Conservation (phyloP, 92 coral and sea anemone genomes). For the Nematostella vectensis region DNA sequence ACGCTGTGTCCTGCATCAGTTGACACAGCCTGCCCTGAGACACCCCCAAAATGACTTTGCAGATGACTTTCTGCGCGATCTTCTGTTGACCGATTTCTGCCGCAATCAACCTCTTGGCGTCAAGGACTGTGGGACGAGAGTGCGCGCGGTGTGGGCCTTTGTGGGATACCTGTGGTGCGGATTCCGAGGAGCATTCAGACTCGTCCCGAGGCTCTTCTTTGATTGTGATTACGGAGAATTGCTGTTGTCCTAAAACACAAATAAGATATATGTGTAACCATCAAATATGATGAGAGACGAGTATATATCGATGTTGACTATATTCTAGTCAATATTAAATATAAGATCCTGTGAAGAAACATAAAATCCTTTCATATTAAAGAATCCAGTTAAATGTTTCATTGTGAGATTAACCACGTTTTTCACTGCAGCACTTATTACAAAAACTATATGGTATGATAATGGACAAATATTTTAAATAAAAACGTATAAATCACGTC, state of each 20-base stretch:
- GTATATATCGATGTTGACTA: no score
- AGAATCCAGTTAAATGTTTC: no score
- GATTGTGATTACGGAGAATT: neutral
- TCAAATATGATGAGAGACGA: no score
- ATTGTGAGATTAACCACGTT: no score
- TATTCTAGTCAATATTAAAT: no score
- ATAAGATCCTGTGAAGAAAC: no score
- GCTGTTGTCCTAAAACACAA: neutral
- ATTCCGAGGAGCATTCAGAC: neutral
- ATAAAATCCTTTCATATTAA: no score
- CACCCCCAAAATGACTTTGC: conserved; percentile 34
- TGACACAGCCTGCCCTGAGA: conserved; percentile 39
- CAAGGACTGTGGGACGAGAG: conserved; percentile 7
- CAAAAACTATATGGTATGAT: no score
- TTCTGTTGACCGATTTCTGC: conserved; percentile 33
- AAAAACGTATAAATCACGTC: no score
- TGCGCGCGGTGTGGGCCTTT: neutral
- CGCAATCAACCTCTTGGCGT: conserved; percentile 28
- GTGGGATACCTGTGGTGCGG: neutral
- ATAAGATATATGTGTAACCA: neutral
- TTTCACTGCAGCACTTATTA: no score
- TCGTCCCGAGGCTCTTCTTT: conserved; percentile 3
- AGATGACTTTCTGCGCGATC: conserved; percentile 39
- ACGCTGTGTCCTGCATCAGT: conserved; percentile 38
- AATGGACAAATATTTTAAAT: no score